Conservation (phyloP, 2,113 vertebrate genomes). For the Ammospiza nelsoni region DNA sequence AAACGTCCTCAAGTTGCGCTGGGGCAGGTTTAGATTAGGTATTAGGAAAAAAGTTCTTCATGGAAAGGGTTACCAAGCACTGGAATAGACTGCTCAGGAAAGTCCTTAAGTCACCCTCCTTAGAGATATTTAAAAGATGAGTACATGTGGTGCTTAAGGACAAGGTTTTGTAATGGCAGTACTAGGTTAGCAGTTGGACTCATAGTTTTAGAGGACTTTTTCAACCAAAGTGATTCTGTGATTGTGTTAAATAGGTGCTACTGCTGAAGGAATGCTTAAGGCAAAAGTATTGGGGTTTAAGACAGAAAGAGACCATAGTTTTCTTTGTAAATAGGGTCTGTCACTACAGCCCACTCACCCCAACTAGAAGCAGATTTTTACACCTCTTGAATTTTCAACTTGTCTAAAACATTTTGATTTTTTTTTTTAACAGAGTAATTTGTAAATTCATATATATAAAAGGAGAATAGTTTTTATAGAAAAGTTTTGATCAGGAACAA, state of each 20-base stretch:
- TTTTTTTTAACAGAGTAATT: accelerated
- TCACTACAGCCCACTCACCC: background rate
- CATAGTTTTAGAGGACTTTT: background rate
- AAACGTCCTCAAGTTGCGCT: background rate
- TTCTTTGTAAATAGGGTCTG: background rate
- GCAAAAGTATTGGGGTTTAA: background rate
- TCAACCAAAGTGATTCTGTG: background rate
- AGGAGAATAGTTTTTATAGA: background rate
- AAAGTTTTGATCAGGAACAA: background rate
- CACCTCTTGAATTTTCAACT: background rate
- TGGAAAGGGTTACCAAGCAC: background rate
- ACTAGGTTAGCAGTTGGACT: background rate
- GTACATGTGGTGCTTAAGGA: background rate
- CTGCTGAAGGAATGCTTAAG: background rate
- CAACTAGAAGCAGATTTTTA: background rate
- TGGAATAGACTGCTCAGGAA: background rate
- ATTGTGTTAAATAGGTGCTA: background rate
- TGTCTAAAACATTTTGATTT: background rate
- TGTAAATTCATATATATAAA: background rate
- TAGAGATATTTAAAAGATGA: background rate
- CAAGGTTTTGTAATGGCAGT: background rate
- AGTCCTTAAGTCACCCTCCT: background rate
- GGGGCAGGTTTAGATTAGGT: background rate
- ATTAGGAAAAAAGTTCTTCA: background rate
- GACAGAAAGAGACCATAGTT: background rate